These are phyloP conservation scores for Loxodonta africana DNA, from an alignment of 2,113 vertebrate genomes.

Conservation along the genomic window DNA sequence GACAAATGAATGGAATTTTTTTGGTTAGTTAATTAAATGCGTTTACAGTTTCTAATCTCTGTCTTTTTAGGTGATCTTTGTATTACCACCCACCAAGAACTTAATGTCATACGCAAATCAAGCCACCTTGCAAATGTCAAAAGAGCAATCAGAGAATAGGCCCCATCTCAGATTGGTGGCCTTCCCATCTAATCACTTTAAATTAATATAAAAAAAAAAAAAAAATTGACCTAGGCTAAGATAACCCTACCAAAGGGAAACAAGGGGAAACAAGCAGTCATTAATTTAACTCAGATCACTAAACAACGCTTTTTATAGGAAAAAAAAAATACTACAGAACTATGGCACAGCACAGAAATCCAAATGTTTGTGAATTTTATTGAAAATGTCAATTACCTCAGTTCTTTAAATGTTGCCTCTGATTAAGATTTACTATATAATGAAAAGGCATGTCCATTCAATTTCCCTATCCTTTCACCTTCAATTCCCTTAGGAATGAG, in stretches of 20 bases:
- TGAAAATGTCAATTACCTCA: conserved; percentile 14
- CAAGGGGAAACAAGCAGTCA: background rate
- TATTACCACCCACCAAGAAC: background rate
- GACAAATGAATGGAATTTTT: background rate
- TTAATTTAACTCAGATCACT: conserved; percentile 24
- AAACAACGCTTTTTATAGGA: conserved; percentile 21
- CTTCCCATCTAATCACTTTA: conserved; percentile 41
- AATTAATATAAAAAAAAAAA: background rate
- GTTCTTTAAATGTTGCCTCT: conserved; percentile 9
- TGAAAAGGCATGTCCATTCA: background rate
- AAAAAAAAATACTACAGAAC: conserved; percentile 11
- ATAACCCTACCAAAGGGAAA: background rate
- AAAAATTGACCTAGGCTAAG: background rate
- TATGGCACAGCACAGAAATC: conserved; percentile 11
- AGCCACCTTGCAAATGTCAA: conserved; percentile 46
- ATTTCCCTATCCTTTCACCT: background rate
- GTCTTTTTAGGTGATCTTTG: conserved; percentile 22
- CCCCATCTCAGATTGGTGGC: background rate
- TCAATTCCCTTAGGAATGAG: conserved; percentile 18
- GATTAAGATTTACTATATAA: background rate
- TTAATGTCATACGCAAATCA: conserved; percentile 37
- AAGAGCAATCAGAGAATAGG: conserved; percentile 2
- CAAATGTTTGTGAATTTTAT: conserved; percentile 53
- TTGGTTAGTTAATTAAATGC: background rate
- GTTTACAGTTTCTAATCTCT: conserved; percentile 4